phyloP scores from a whole-genome alignment of 2,797 vertebrate genomes.

The Percopsis omiscomaycus region DNA sequence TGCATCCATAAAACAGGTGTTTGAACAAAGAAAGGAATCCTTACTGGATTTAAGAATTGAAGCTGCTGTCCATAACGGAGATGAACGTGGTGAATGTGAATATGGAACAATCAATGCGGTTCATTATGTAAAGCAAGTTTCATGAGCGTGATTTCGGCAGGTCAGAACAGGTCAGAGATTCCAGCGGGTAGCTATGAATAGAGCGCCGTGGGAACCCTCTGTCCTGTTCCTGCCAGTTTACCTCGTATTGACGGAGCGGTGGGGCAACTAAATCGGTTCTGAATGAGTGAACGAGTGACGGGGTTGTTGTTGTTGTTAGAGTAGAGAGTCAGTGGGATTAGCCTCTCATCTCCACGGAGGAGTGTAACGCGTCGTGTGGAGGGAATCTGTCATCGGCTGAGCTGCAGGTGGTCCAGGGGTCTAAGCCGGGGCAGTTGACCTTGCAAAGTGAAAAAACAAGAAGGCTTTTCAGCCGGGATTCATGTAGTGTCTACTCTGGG shows the following conservation, averaged over 20 bases:
- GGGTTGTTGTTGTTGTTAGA: slow-evolving; percentile 49
- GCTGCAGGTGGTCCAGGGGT: slow-evolving; percentile 71
- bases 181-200: slow-evolving; percentile 66
- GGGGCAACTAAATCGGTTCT: slow-evolving; percentile 56
- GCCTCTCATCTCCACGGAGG: slow-evolving; percentile 50
- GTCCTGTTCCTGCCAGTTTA: slow-evolving; percentile 56
- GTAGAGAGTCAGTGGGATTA: slow-evolving; percentile 68
- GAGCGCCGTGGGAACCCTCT: slow-evolving; percentile 67
- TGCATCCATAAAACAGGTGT: slow-evolving; percentile 33
- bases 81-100: slow-evolving; percentile 67
- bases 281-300: slow-evolving; percentile 66
- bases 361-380: slow-evolving; percentile 57
- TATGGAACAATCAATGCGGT: slow-evolving; percentile 65
- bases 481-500: slow-evolving; percentile 55
- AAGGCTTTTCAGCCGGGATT: slow-evolving; percentile 53
- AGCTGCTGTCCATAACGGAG: slow-evolving; percentile 55
- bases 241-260: slow-evolving; percentile 57
- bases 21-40: slow-evolving; percentile 45
- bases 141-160: slow-evolving; percentile 51
- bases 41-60: slow-evolving; percentile 47
- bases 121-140: slow-evolving; percentile 70
- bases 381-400: slow-evolving; percentile 67
- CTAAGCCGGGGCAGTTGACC: slow-evolving; percentile 50
- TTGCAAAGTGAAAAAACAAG: slow-evolving; percentile 60
- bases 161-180: slow-evolving; percentile 74